Base-by-base conservation (phyloP, 2,888 invertebrate genomes). In the Agriopis aurantiaria region DNA sequence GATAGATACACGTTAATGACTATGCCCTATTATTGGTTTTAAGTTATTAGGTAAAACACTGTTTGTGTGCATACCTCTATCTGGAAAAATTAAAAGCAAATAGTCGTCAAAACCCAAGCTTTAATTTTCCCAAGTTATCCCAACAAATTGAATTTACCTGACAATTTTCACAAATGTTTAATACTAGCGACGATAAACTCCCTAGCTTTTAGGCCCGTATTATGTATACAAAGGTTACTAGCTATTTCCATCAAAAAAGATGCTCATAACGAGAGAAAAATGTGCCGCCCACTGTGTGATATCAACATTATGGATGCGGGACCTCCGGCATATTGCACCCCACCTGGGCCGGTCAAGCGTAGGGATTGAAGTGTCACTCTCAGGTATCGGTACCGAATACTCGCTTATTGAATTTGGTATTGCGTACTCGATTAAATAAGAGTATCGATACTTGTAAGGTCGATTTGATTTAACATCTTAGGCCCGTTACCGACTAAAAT, bases 301-400 rank as follows among this genome's bases (percentile, higher is more conserved):
- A 78, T 74, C 78, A 69, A 79, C 79, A 84, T 85, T 85, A 83
- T 82, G 81, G 82, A 84, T 86, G 80, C 79, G 79, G 80, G 82
- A 71, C 79, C 76, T 76, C 76, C 74, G 80, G 82, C 85, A 87
- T 87, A 89, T 88, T 89, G 86, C 84, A 86, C 82, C 70, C 78
- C 79, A 82, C 80, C 82, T 80, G 82, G 77, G 67, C 74, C 80
- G 88, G 87, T 84, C 85, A 73, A 75, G 75, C 58, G 23, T 14
- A 46, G 68, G 55, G 66, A 41, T 53, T 46, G 14, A 60, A 56
- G 11, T 41, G 33, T 61, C 52, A 45, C 33, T 23, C 8, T 3
- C 46, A 23, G 33, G 0, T 58, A 48, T 8, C 45, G 23, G n/a
- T 46, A 48, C n/a, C 8, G 23, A 12, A 41, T 55, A 41, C 40